phyloP scores from a whole-genome alignment of 1,140 invertebrate species.

The Marisa cornuarietis region DNA sequence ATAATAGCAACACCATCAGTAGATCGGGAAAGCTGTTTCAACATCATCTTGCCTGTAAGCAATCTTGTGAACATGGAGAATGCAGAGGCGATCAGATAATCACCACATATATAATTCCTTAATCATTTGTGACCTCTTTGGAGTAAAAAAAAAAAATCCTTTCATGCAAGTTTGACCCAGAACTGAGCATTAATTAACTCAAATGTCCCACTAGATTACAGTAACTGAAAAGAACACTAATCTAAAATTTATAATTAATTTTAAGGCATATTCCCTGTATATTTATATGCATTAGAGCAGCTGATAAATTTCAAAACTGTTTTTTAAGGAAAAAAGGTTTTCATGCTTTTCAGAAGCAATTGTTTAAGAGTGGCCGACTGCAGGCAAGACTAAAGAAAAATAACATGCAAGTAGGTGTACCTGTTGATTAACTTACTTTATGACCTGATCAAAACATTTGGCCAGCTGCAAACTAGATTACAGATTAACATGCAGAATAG shows the following conservation, averaged over 20 bases:
- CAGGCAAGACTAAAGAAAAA: slow-evolving; percentile 50
- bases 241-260: not conserved
- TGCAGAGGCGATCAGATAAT: too few relatives aligned
- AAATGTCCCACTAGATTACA: too few relatives aligned
- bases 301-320: not conserved
- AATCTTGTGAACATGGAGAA: not conserved
- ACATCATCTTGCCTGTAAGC: slow-evolving; percentile 43
- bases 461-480: not conserved
- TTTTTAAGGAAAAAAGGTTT: not conserved
- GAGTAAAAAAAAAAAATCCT: not conserved
- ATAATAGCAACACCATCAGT: slow-evolving; percentile 47
- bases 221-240: not conserved
- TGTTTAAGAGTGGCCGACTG: slow-evolving; percentile 49
- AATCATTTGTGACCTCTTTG: not conserved
- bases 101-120: too few relatives aligned
- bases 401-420: slow-evolving; percentile 35
- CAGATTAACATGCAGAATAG: not conserved
- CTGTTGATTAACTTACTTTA: not conserved
- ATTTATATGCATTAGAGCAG: not conserved
- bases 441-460: slow-evolving; percentile 5
- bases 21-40: slow-evolving; percentile 36
- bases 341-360: slow-evolving; percentile 38
- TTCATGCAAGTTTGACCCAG: too few relatives aligned
- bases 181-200: too few relatives aligned
- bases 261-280: not conserved